These are phyloP conservation scores for Synanceia verrucosa DNA, from an alignment of 2,797 vertebrate species.

Conservation along the genomic window DNA sequence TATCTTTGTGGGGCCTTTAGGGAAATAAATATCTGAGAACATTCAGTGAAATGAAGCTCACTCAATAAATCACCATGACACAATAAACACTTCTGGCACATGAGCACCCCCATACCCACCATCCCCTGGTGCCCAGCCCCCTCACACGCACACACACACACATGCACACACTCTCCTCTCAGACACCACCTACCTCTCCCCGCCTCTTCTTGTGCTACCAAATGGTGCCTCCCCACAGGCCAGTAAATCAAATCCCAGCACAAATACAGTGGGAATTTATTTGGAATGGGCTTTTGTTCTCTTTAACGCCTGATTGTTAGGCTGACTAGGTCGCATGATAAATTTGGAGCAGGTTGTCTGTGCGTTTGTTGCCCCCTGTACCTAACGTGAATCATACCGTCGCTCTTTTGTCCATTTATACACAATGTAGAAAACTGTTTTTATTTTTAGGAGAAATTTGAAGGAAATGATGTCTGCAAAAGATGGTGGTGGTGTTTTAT, in stretches of 20 bases:
- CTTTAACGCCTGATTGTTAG: constrained; percentile 98
- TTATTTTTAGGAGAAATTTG: background rate
- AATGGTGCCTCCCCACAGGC: constrained; percentile 99
- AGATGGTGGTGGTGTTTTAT: background rate
- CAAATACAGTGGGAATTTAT: constrained; percentile 99
- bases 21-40: constrained; percentile 99
- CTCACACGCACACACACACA: constrained; percentile 38
- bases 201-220: constrained; percentile 94
- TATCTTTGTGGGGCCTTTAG: constrained; percentile 99
- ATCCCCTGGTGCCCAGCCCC: constrained; percentile 78
- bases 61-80: constrained; percentile 99
- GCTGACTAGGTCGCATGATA: constrained; percentile 92
- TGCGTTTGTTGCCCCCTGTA: constrained; percentile 72
- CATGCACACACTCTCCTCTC: constrained; percentile 74
- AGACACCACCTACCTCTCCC: constrained; percentile 96
- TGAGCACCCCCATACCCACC: constrained; percentile 83
- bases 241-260: constrained; percentile 99
- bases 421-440: constrained; percentile 6
- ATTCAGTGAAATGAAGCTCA: constrained; percentile 99
- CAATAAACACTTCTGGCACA: constrained; percentile 99
- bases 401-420: constrained; percentile 28
- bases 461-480: constrained; percentile 13
- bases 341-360: constrained; percentile 87
- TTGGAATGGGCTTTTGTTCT: constrained; percentile 99
- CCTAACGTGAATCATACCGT: constrained; percentile 60